These are phyloP conservation scores for Pygathrix nemaeus DNA, from an alignment of 2,113 vertebrate genomes.

Conservation along the genomic window DNA sequence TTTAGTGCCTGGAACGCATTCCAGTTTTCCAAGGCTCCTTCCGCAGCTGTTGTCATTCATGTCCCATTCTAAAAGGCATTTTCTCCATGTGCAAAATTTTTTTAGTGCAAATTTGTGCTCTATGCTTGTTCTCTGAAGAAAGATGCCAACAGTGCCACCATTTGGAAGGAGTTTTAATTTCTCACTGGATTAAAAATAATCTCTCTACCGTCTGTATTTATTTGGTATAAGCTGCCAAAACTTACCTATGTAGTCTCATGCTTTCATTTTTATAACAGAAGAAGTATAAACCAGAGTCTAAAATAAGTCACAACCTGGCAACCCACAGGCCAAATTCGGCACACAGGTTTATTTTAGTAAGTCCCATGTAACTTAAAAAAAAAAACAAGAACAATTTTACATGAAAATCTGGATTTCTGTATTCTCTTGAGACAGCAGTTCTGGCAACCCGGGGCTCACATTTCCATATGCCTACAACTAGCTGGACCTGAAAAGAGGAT, in stretches of 20 bases:
- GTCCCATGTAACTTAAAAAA: neutral
- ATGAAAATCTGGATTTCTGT: neutral
- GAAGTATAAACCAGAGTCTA: neutral
- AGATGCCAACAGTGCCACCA: neutral
- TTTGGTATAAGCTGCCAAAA: neutral
- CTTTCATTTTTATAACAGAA: constrained; percentile 23
- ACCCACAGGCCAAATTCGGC: neutral
- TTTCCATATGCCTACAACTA: neutral
- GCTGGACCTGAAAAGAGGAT: neutral
- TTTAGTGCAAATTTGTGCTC: neutral
- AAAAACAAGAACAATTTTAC: neutral
- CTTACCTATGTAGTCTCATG: neutral
- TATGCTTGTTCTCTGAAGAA: constrained; percentile 19
- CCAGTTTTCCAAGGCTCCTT: neutral
- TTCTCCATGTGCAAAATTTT: neutral
- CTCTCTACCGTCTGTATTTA: neutral
- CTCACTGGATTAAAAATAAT: constrained; percentile 29
- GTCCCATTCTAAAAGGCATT: neutral
- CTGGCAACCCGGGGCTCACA: neutral
- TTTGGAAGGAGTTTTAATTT: constrained; percentile 33
- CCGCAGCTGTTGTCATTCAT: neutral
- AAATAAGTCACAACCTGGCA: neutral
- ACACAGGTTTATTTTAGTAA: neutral
- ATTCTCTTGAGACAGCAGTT: neutral
- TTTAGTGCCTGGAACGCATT: neutral